Conservation (phyloP, 23 tunicate genomes). For the Trididemnum miniatum region DNA sequence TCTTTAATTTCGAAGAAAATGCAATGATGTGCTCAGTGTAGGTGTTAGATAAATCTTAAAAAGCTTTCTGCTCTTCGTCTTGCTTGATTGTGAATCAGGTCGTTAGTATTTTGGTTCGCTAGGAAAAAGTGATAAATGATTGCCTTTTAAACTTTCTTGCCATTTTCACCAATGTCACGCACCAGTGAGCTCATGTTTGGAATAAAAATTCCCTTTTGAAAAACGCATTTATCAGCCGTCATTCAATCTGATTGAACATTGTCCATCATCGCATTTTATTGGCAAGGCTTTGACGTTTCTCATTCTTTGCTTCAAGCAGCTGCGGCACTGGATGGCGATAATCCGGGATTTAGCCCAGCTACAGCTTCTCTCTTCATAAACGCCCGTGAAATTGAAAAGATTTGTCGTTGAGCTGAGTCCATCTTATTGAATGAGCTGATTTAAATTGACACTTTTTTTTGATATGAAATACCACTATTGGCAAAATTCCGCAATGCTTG, state of each 20-base stretch:
- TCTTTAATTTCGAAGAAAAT: no score
- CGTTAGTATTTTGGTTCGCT: no score
- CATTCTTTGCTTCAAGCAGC: background rate
- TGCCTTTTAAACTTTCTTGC: no score
- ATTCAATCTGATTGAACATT: background rate
- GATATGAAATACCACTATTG: background rate
- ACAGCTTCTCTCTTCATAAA: background rate
- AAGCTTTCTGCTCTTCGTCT: no score
- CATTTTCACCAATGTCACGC: no score
- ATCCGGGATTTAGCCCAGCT: background rate
- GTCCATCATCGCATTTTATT: background rate
- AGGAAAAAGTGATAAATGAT: no score
- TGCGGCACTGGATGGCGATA: background rate
- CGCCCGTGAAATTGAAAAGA: conserved; percentile 16
- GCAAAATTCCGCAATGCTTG: conserved; percentile 11
- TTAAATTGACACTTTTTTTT: background rate
- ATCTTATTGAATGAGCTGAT: background rate
- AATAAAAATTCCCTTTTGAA: no score
- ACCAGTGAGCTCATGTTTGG: no score
- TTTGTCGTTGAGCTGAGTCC: background rate
- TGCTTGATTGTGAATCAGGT: no score
- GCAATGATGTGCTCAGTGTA: no score
- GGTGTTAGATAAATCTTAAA: no score
- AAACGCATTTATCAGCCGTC: background rate
- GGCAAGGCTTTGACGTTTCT: background rate